Conservation (phyloP, 1,140 invertebrate species). For the Drosophila pandora region DNA sequence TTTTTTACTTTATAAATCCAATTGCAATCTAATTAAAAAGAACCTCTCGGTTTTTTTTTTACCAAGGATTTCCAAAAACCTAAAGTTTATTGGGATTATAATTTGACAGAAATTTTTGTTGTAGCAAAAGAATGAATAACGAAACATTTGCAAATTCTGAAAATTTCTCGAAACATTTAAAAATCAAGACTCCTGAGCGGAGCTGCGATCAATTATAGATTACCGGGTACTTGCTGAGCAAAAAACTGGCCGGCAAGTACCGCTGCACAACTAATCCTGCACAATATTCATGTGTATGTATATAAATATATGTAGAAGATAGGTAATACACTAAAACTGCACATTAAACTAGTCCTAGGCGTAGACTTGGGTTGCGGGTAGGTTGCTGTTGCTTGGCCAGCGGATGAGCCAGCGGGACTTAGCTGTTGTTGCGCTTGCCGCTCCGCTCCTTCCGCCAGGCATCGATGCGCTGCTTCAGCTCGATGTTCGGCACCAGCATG, state of each 20-base stretch:
- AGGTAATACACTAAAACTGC: slow-evolving; percentile 69
- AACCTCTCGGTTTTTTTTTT: neutral
- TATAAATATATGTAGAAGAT: slow-evolving; percentile 42
- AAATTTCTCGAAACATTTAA: slow-evolving; percentile 20
- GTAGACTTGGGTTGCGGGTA: slow-evolving; percentile 12
- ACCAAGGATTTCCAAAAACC: slow-evolving; percentile 12
- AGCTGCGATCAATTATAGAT: slow-evolving; percentile 9
- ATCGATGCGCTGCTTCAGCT: slow-evolving; percentile 91
- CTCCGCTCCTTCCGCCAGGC: slow-evolving; percentile 91
- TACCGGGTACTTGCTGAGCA: neutral
- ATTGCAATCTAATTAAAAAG: slow-evolving; percentile 33
- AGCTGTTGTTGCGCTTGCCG: slow-evolving; percentile 82
- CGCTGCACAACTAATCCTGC: slow-evolving; percentile 24
- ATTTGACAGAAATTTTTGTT: slow-evolving; percentile 7
- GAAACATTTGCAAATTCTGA: slow-evolving; percentile 30
- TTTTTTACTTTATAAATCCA: slow-evolving; percentile 30
- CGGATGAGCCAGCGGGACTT: slow-evolving; percentile 33
- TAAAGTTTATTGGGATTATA: slow-evolving; percentile 3
- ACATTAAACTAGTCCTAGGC: slow-evolving; percentile 69
- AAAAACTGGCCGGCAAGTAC: slow-evolving; percentile 5
- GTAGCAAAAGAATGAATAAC: slow-evolving; percentile 11
- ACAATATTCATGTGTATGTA: slow-evolving; percentile 41
- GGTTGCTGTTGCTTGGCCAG: slow-evolving; percentile 3
- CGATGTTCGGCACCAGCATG: slow-evolving; percentile 89
- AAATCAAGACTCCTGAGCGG: slow-evolving; percentile 5